These are phyloP conservation scores for Exocentrus adspersus DNA, from an alignment of 2,888 invertebrate genomes.

Conservation along the genomic window DNA sequence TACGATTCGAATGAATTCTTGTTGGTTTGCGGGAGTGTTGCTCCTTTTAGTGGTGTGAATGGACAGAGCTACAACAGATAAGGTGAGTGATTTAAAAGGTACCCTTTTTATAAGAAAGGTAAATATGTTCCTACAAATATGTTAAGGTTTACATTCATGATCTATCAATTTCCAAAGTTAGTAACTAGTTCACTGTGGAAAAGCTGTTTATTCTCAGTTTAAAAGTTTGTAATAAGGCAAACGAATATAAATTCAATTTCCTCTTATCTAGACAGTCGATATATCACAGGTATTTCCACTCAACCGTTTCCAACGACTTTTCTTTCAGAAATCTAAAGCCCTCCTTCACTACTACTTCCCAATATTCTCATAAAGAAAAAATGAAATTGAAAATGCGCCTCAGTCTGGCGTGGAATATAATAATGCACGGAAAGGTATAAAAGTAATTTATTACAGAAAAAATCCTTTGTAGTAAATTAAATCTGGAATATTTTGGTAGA, in stretches of 20 bases:
- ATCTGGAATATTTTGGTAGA: not conserved
- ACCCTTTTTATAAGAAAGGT: no score
- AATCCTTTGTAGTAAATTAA: constrained; percentile 2
- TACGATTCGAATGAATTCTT: not conserved
- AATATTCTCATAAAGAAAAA: constrained; percentile 11
- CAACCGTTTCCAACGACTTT: not conserved
- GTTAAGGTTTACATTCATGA: no score
- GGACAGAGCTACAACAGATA: no score
- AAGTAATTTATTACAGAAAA: not conserved
- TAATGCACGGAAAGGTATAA: not conserved
- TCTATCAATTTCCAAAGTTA: not conserved
- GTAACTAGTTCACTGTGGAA: not conserved
- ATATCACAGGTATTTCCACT: constrained; percentile 11
- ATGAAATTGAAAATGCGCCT: constrained; percentile 1
- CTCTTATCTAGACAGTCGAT: not conserved
- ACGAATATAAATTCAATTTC: not conserved
- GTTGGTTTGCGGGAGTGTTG: not conserved
- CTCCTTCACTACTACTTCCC: not conserved
- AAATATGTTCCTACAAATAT: no score
- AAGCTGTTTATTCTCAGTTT: no score
- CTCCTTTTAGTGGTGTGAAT: not conserved
- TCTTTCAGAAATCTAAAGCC: not conserved
- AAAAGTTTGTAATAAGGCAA: not conserved
- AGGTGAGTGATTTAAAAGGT: no score
- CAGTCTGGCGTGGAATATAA: not conserved